Conservation (phyloP, 2,113 vertebrate species). For the Ceuthmochares aereus region DNA sequence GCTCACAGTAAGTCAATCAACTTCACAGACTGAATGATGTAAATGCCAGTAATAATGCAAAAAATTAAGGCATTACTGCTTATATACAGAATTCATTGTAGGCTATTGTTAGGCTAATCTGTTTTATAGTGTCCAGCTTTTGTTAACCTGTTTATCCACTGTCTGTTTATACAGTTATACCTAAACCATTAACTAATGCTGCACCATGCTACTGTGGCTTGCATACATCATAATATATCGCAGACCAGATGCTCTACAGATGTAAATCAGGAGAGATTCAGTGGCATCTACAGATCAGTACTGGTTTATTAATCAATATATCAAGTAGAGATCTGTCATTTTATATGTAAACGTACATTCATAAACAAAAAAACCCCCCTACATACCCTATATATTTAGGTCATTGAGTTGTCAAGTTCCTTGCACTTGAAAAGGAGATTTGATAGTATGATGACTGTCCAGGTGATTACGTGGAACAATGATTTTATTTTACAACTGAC, state of each 20-base stretch:
- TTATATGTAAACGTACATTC: not conserved
- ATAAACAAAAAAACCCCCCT: not conserved
- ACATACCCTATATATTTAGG: not conserved
- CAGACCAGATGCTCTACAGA: not conserved
- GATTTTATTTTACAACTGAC: not conserved
- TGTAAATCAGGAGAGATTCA: not conserved
- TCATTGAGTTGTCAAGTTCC: not conserved
- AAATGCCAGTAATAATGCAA: not conserved
- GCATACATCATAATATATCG: not conserved
- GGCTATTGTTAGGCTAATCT: not conserved
- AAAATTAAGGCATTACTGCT: not conserved
- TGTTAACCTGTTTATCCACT: not conserved
- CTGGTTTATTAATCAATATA: constrained; percentile 32
- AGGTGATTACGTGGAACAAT: not conserved
- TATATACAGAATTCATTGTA: not conserved
- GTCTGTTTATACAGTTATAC: not conserved
- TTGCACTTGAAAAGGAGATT: not conserved
- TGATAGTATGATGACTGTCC: not conserved
- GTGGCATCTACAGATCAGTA: not conserved
- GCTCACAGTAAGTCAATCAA: not conserved
- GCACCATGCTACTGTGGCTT: not conserved
- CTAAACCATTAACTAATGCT: not conserved
- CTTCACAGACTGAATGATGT: not conserved
- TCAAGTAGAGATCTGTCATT: not conserved
- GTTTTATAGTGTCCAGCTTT: not conserved